Evolutionary conservation across 2,888 invertebrate genomes (phyloP).

Genomic region (Diarsia brunnea): DNA sequence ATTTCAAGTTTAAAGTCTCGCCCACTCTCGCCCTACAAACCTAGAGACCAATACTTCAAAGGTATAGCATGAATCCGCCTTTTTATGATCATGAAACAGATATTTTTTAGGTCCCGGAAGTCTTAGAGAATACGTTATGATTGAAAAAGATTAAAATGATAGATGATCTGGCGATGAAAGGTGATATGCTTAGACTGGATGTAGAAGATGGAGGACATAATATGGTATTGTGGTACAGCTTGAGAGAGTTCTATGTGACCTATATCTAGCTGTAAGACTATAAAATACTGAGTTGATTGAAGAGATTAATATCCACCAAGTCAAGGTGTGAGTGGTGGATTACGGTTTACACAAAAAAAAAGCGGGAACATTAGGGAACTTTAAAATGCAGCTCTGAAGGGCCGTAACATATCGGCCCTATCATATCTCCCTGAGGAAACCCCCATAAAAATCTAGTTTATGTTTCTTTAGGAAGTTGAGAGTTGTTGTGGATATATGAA

Average conservation of each 20-base stretch:
- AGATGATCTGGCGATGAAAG: neutral
- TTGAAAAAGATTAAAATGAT: neutral
- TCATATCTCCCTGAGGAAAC: neutral
- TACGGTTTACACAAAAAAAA: neutral
- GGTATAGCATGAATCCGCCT: neutral
- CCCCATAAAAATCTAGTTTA: neutral
- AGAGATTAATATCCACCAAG: neutral
- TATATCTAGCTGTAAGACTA: neutral
- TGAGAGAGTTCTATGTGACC: neutral
- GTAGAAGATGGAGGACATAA: neutral
- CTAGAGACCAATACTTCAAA: conserved; percentile 35
- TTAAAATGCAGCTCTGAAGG: neutral
- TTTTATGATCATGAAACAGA: neutral
- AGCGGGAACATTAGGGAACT: neutral
- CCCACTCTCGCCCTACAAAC: conserved; percentile 32
- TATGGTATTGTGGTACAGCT: neutral
- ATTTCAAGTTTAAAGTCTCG: conserved; percentile 53
- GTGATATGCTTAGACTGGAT: neutral
- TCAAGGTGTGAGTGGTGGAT: neutral
- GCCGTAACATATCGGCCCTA: neutral
- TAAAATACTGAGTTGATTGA: neutral
- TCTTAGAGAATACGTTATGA: neutral
- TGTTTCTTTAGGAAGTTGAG: neutral
- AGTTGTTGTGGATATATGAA: neutral
- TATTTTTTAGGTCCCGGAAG: neutral